Percentiles rank a stretch among this genome's conserved stretches.
phyloP scores from a whole-genome alignment of 2,797 vertebrate species.

The Pitangus sulphuratus region DNA sequence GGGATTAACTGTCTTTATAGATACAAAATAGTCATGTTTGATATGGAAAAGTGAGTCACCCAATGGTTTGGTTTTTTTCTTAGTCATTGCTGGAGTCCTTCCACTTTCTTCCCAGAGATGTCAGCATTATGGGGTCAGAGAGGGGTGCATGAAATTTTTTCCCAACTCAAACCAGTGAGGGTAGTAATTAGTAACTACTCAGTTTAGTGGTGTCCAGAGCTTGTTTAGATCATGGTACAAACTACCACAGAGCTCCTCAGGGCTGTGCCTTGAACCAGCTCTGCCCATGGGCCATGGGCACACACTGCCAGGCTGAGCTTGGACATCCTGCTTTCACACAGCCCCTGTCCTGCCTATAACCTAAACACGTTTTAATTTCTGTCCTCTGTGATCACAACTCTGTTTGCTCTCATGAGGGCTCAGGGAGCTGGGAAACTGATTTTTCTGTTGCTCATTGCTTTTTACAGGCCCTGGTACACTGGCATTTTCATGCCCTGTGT shows the following conservation, averaged over 20 bases:
- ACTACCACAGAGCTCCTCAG: not conserved
- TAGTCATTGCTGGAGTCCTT: not conserved
- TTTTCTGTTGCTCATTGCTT: not conserved
- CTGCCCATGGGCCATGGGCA: not conserved
- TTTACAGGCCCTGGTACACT: not conserved
- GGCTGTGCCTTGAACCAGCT: not conserved
- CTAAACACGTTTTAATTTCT: not conserved
- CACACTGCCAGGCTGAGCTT: not conserved
- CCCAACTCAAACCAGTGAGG: not conserved
- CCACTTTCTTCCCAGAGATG: not conserved
- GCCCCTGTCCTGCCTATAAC: not conserved
- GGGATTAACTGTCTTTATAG: not conserved
- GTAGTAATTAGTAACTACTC: not conserved
- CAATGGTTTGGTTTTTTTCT: conserved; percentile 4
- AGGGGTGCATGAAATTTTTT: not conserved
- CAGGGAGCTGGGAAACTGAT: not conserved
- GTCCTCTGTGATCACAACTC: not conserved
- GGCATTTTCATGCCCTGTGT: not conserved
- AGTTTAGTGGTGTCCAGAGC: not conserved
- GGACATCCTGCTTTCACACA: not conserved
- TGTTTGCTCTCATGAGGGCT: not conserved
- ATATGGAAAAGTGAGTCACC: conserved; percentile 42
- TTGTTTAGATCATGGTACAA: not conserved
- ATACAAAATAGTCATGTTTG: not conserved
- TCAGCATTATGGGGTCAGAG: not conserved